Percentiles rank a stretch among this genome's conserved stretches.
phyloP scores from a whole-genome alignment of 2,797 vertebrate genomes.

The Harpagifer antarcticus region DNA sequence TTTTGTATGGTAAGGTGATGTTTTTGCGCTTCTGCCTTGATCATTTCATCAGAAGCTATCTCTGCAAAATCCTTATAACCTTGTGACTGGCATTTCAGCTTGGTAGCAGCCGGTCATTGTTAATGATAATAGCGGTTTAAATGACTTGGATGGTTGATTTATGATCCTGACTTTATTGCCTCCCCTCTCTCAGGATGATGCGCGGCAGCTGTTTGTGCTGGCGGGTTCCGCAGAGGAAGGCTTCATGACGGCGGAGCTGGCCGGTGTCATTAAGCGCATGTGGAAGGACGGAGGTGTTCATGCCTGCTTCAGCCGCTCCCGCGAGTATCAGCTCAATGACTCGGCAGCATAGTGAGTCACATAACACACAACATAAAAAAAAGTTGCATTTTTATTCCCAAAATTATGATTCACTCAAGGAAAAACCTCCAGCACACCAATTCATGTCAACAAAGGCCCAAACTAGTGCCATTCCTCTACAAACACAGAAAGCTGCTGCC shows the following conservation, averaged over 20 bases:
- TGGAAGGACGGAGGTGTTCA: conserved; percentile 98
- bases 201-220: conserved; percentile 95
- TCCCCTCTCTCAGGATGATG: conserved; percentile 89
- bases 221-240: conserved; percentile 97
- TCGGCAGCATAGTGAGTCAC: conserved; percentile 96
- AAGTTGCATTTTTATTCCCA: conserved; percentile 11
- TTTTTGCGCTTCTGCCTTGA: not conserved
- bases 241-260: conserved; percentile 97
- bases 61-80: not conserved
- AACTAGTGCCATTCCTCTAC: conserved; percentile 19
- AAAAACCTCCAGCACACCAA: conserved; percentile 11
- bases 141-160: conserved; percentile 31
- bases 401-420: conserved; percentile 40
- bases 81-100: not conserved
- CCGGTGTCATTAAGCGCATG: conserved; percentile 96
- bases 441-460: conserved; percentile 27
- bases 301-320: conserved; percentile 96
- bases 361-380: conserved; percentile 18
- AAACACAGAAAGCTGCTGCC: conserved; percentile 34
- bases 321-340: conserved; percentile 99
- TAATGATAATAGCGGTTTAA: not conserved
- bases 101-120: not conserved
- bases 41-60: conserved; percentile 2
- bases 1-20: not conserved
- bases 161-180: not conserved